phyloP scores from a whole-genome alignment of 2,888 invertebrate genomes.

The Tiliacea citrago region DNA sequence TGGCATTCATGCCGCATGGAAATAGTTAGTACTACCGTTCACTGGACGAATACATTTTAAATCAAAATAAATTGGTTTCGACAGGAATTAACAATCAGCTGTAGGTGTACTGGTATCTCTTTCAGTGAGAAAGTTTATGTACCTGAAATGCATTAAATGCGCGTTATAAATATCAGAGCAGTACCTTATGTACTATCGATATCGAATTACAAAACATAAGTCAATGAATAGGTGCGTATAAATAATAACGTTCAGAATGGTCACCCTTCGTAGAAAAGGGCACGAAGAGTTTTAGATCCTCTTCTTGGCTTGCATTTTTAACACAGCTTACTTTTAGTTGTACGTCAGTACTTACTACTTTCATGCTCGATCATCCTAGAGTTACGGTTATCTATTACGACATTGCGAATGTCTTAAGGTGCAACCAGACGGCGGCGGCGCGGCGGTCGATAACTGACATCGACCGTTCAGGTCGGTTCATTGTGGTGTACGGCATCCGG shows the following conservation, averaged over 20 bases:
- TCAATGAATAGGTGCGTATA: background rate
- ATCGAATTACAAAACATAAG: background rate
- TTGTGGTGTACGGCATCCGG: background rate
- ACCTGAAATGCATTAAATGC: background rate
- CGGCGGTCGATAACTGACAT: background rate
- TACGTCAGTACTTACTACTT: conserved; percentile 18
- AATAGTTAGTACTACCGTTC: conserved; percentile 14
- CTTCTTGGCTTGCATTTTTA: background rate
- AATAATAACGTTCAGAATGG: background rate
- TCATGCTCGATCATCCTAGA: conserved; percentile 3
- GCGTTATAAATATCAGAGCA: background rate
- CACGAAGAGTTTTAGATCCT: conserved; percentile 2
- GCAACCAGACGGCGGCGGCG: background rate
- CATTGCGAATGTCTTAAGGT: background rate
- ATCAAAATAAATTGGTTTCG: background rate
- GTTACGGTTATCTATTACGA: background rate
- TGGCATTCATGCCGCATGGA: conserved; percentile 13
- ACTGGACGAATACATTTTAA: background rate
- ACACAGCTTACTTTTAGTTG: background rate
- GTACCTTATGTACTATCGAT: background rate
- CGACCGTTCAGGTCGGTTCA: background rate
- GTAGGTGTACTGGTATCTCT: background rate
- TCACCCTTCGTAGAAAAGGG: background rate
- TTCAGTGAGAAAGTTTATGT: background rate
- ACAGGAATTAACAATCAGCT: background rate